Conservation (phyloP, 2,888 invertebrate genomes). For the Pristionchus maxplancki region DNA sequence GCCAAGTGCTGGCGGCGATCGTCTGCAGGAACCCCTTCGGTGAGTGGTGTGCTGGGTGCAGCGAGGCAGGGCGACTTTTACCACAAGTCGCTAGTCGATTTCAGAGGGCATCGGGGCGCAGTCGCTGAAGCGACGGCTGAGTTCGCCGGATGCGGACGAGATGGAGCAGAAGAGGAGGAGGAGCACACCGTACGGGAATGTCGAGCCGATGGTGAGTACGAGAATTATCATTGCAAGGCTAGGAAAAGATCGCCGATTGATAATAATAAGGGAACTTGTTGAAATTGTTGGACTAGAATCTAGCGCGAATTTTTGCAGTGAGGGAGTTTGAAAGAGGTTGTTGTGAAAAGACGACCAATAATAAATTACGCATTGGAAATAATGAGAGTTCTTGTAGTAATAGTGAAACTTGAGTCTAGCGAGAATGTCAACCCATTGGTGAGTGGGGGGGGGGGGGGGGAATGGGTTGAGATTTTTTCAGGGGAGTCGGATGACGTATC, state of each 20-base stretch:
- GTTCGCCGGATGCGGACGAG: neutral
- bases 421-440: too few relatives aligned
- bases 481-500: too few relatives aligned
- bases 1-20: constrained; percentile 13
- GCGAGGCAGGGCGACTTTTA: neutral
- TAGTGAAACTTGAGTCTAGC: too few relatives aligned
- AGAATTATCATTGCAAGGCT: too few relatives aligned
- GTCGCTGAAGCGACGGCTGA: constrained; percentile 19
- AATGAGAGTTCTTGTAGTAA: too few relatives aligned
- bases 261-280: neutral
- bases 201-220: constrained; percentile 11
- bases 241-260: neutral
- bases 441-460: too few relatives aligned
- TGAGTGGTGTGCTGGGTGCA: constrained; percentile 24
- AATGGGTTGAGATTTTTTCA: too few relatives aligned
- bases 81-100: neutral
- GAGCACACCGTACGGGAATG: constrained; percentile 19
- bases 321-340: too few relatives aligned
- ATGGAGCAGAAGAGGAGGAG: neutral
- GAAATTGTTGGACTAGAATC: too few relatives aligned
- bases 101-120: constrained; percentile 21
- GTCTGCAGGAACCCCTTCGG: constrained; percentile 30
- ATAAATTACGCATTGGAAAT: too few relatives aligned
- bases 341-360: too few relatives aligned
- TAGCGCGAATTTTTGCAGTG: too few relatives aligned